Evolutionary conservation across 2,113 vertebrate genomes (phyloP).

Genomic region (Microcebus jonahi): DNA sequence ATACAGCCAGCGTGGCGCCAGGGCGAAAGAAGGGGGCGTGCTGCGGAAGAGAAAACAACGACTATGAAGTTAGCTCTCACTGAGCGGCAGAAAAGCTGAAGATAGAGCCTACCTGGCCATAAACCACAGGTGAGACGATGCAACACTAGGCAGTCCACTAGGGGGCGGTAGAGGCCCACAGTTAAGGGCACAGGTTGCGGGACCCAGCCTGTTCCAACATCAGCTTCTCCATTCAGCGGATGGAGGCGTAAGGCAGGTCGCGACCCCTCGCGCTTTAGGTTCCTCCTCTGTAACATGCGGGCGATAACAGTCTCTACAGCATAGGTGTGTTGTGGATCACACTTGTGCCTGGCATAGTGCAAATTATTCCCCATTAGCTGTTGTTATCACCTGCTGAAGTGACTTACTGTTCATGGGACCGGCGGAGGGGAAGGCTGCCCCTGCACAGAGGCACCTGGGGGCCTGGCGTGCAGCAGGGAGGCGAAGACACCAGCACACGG

Average conservation of each 20-base stretch:
- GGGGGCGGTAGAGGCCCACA: conserved; percentile 41
- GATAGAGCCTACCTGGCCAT: not conserved
- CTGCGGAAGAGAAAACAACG: not conserved
- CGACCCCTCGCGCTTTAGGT: not conserved
- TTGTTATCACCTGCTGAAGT: not conserved
- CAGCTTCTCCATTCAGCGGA: not conserved
- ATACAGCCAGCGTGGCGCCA: not conserved
- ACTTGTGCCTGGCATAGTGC: not conserved
- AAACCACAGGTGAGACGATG: not conserved
- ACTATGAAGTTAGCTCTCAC: not conserved
- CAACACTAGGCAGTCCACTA: not conserved
- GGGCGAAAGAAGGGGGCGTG: not conserved
- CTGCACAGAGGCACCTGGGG: too few species aligned
- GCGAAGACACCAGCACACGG: not conserved
- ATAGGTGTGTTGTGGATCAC: not conserved
- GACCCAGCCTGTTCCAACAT: not conserved
- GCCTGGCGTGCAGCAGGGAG: too few species aligned
- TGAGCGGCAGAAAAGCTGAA: not conserved
- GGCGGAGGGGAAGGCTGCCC: not conserved
- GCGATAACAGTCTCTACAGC: not conserved
- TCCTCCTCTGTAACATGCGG: not conserved
- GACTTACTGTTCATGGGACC: not conserved
- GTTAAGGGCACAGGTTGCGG: not conserved
- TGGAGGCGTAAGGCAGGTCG: not conserved
- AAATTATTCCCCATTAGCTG: not conserved